Conservation (phyloP, 2,888 invertebrate genomes). For the Oxycera nigricornis region DNA sequence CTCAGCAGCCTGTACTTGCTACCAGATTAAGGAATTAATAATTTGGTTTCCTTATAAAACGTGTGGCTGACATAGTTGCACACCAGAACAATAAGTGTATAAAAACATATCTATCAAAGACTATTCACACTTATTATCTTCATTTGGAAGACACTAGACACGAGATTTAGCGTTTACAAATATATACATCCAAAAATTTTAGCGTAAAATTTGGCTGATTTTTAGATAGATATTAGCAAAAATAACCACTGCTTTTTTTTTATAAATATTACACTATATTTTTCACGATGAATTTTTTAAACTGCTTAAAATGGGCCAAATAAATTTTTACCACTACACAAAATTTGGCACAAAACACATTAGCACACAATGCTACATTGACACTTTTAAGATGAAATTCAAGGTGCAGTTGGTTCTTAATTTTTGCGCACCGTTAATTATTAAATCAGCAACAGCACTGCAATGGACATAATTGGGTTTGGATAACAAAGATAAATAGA, state of each 20-base stretch:
- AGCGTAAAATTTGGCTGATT: constrained; percentile 6
- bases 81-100: no score
- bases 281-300: neutral
- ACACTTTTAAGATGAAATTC: neutral
- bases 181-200: neutral
- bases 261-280: neutral
- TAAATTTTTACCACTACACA: constrained; percentile 18
- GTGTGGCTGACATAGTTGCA: no score
- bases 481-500: no score
- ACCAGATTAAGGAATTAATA: no score
- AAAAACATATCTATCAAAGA: no score
- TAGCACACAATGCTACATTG: neutral
- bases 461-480: no score
- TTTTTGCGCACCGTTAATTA: no score
- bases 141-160: constrained; percentile 28
- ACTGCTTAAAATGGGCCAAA: neutral
- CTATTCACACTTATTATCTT: no score
- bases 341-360: constrained; percentile 12
- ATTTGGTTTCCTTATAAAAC: no score
- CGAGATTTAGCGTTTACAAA: neutral
- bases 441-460: no score
- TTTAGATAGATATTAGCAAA: neutral
- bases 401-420: no score
- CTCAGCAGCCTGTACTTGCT: no score
- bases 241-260: neutral